These are phyloP conservation scores for Cyprinodon variegatus DNA, from an alignment of 2,113 vertebrate species.

Conservation along the genomic window DNA sequence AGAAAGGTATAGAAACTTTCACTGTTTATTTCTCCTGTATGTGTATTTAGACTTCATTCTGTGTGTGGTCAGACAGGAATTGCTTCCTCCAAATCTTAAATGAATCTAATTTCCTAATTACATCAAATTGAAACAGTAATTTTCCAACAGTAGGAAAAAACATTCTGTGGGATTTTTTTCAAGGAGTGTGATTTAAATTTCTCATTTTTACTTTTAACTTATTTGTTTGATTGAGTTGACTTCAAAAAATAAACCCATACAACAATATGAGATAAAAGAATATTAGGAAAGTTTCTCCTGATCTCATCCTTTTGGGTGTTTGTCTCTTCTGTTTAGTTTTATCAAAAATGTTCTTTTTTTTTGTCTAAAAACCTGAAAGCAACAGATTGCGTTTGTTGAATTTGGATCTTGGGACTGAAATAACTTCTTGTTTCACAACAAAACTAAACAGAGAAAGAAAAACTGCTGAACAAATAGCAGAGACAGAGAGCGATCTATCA, in stretches of 20 bases:
- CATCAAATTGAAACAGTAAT: not conserved
- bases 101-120: not conserved
- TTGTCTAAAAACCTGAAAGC: not conserved
- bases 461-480: constrained; percentile 16
- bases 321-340: constrained; percentile 6
- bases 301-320: not conserved
- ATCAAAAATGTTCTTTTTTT: not conserved
- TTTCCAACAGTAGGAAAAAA: not conserved
- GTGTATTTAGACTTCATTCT: not conserved
- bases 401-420: constrained; percentile 8
- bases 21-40: not conserved
- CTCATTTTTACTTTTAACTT: not conserved
- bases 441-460: constrained; percentile 26
- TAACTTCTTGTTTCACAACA: constrained; percentile 9
- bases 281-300: constrained; percentile 1
- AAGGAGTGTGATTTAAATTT: constrained; percentile 2
- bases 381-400: constrained; percentile 11
- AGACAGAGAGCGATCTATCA: constrained; percentile 11
- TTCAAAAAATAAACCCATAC: not conserved
- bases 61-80: not conserved
- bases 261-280: not conserved
- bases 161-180: not conserved
- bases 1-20: not conserved
- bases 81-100: not conserved
- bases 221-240: not conserved